Percentiles rank a stretch among this genome's conserved stretches.
Evolutionary conservation across 2,888 invertebrate genomes (phyloP).

Genomic region (Gymnosoma rotundatum): DNA sequence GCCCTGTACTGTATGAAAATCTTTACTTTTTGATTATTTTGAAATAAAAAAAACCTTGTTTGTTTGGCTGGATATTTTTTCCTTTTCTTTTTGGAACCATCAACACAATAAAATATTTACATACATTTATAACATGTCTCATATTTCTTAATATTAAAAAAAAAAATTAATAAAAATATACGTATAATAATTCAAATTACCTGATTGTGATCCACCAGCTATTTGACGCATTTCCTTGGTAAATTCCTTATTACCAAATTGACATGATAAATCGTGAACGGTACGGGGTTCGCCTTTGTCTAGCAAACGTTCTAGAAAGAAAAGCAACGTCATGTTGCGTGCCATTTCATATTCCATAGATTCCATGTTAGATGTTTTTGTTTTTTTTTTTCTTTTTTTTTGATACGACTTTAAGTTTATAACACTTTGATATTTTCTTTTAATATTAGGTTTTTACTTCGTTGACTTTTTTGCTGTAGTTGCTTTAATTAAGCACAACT

Average conservation of each 20-base stretch:
- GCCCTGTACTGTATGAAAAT: no score
- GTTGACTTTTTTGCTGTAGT: constrained; percentile 22
- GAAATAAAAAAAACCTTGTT: no score
- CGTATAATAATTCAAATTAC: constrained; percentile 82
- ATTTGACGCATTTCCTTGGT: constrained; percentile 99
- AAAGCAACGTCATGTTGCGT: constrained; percentile 96
- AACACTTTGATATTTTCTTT: constrained; percentile 8
- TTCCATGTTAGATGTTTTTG: constrained; percentile 86
- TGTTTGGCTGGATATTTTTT: no score
- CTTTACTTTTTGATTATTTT: no score
- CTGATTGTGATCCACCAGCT: constrained; percentile 97
- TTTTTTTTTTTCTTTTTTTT: background rate
- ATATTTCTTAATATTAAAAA: background rate
- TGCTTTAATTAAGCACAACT: constrained; percentile 32
- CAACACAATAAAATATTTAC: no score
- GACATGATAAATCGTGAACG: constrained; percentile 98
- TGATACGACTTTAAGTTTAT: no score
- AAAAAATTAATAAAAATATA: background rate
- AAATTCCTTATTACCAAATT: constrained; percentile 99
- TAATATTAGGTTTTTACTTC: constrained; percentile 24
- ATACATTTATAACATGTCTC: no score
- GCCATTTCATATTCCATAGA: constrained; percentile 97
- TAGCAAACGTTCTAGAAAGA: constrained; percentile 98
- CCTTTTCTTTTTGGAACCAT: no score
- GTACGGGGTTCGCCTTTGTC: constrained; percentile 97